Evolutionary conservation across 2,797 vertebrate species (phyloP).

Genomic region (Oceanodroma leucorhoa): DNA sequence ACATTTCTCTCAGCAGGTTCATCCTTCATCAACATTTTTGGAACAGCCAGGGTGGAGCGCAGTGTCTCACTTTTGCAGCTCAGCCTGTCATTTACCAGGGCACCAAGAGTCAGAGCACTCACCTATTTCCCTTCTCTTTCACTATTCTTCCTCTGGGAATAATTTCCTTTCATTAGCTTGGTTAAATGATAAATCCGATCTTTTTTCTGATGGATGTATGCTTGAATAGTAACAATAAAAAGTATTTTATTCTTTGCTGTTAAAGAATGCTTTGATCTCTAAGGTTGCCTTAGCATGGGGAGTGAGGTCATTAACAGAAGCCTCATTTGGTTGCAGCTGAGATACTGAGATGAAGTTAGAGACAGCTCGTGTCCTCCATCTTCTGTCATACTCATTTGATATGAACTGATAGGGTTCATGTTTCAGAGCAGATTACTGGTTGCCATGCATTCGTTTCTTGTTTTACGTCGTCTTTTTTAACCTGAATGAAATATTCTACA

Average conservation of each 20-base stretch:
- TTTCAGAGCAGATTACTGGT: background rate
- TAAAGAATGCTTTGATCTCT: background rate
- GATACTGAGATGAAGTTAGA: background rate
- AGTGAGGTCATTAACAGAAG: background rate
- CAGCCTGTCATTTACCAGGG: background rate
- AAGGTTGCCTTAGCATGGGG: background rate
- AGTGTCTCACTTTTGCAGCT: background rate
- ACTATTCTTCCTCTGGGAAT: background rate
- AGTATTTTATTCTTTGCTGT: background rate
- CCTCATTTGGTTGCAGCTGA: background rate
- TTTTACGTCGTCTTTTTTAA: background rate
- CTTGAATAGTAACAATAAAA: background rate
- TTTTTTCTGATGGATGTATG: background rate
- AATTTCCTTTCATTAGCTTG: background rate
- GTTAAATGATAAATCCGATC: background rate
- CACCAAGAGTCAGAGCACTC: background rate
- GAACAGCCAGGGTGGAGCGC: background rate
- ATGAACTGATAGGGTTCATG: accelerated
- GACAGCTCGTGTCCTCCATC: background rate
- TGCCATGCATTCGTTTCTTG: background rate
- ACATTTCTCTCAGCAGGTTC: background rate
- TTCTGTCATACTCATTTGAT: background rate
- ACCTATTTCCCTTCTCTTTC: background rate
- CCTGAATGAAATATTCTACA: background rate
- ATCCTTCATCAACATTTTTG: background rate